Evolutionary conservation across 1,140 invertebrate genomes (phyloP), one percentile per base, ranked within the genome.

Genomic region (Sarcophaga bullata): DNA sequence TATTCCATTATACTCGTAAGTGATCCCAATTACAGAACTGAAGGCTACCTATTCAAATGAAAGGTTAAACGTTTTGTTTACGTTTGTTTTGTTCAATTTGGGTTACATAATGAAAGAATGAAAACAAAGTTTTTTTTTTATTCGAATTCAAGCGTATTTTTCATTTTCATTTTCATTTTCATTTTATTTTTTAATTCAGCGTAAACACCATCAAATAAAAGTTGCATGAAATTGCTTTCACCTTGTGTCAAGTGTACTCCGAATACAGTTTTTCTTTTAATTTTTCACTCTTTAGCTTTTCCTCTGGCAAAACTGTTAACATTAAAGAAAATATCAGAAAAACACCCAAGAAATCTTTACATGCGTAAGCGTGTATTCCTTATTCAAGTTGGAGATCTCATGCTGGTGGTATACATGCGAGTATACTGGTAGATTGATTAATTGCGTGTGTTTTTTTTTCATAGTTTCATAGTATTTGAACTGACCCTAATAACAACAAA

Each of bases 141-240:
- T n/a, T 37, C 25, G 25, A 37, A 37, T 37, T 37, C 25, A 37
- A 37, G 25, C 4, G 25, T 4, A 4, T 37, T 37, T 37, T 37
- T 37, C 25, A 2, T 37, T 37, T 37, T 37, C 25, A 58, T 58
- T 58, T 58, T 58, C 46, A 48, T 76, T 48, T 76, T 58, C 73
- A 76, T 76, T 48, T 76, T 48, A 76, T 76, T 78, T 78, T 68
- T 78, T 52, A 78, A 78, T 78, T 78, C 19, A 52, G 48, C 75
- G 49, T 78, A 52, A 78, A 78, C 48, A 78, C 75, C 48, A 78
- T 78, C 75, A 78, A 78, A 78, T 78, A 78, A 78, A 78, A 78
- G 75, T 78, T 78, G 75, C 75, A 78, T 78, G 75, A 78, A 78
- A 78, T 78, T 78, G 49, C 75, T 50, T 78, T 78, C 75, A 78